phyloP scores from a whole-genome alignment of 2,797 vertebrate species.

The Gallinago stenura region DNA sequence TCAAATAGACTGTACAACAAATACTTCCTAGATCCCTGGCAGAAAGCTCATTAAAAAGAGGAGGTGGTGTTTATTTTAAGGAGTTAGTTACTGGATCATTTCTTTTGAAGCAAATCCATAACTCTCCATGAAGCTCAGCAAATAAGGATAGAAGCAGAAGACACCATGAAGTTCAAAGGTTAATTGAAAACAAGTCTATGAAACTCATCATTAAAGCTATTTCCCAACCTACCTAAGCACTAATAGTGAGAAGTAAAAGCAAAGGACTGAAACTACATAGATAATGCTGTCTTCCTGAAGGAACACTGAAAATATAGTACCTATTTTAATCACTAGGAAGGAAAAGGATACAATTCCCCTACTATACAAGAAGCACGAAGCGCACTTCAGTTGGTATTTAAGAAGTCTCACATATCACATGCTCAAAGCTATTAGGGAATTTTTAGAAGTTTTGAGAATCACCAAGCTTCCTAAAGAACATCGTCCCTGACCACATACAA shows the following conservation, averaged over 20 bases:
- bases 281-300: not conserved
- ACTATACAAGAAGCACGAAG: not conserved
- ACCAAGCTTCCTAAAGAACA: not conserved
- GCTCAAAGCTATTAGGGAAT: not conserved
- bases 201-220: not conserved
- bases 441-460: not conserved
- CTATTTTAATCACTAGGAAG: not conserved
- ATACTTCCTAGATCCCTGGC: not conserved
- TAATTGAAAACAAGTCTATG: constrained; percentile 17
- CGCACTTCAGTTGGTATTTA: not conserved
- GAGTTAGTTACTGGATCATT: not conserved
- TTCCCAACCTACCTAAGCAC: not conserved
- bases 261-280: not conserved
- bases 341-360: not conserved
- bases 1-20: not conserved
- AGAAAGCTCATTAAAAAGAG: not conserved
- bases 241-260: not conserved
- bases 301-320: not conserved
- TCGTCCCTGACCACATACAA: fast-evolving
- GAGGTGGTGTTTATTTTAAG: not conserved
- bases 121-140: not conserved
- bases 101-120: constrained; percentile 11
- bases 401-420: not conserved
- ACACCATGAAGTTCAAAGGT: constrained; percentile 2
- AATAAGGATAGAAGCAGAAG: not conserved